Evolutionary conservation across 2,797 vertebrate species (phyloP), one percentile per base, ranked within the genome.

Genomic region (Mionectes olivaceus): DNA sequence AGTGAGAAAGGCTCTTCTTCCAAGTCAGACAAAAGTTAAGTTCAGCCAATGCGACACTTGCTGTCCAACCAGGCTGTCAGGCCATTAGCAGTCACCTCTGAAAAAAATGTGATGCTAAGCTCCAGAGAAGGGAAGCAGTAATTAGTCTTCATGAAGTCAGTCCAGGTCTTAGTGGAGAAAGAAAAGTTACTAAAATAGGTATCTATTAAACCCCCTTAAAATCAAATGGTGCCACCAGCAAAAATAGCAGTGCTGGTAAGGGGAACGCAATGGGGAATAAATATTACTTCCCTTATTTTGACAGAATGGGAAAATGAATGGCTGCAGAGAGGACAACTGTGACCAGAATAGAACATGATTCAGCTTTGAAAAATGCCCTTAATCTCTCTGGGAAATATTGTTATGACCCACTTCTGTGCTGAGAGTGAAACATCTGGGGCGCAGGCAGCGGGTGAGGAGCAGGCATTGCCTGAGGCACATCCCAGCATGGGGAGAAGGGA

Each of bases 341-440:
- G 94, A 96, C 95, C 87, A 91, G 85, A 96, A 97, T 95, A 97
- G 95, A 95, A n/a, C 33, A 56, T 96, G 91, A 96, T 86, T 93
- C 85, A 93, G 89, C 94, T 96, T 63, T 92, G 46, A 93, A 96
- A 96, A 96, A 96, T 74, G 80, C 64, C 76, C 87, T 97, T 90
- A 67, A 93, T 96, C 89, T 89, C 83, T 91, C 82, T 83, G 89
- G 73, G 76, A 95, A 94, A 83, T 73, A 94, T 92, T 90, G 63
- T 79, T 90, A 39, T 92, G 93, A 93, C 92, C 92, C 76, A 95
- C 19, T 93, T 97, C 47, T 91, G 69, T 13, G 46, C 82, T 15
- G 55, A 89, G 49, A 87, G 57, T 71, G 73, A 92, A 96, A 94
- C 74, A 95, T 89, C 83, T 86, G 77, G 69, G 77, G 65, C 73